A percentile compares a stretch with the other conserved stretches of the same genome.
Evolutionary conservation across 2,113 vertebrate species (phyloP).

Genomic region (Cairina moschata): DNA sequence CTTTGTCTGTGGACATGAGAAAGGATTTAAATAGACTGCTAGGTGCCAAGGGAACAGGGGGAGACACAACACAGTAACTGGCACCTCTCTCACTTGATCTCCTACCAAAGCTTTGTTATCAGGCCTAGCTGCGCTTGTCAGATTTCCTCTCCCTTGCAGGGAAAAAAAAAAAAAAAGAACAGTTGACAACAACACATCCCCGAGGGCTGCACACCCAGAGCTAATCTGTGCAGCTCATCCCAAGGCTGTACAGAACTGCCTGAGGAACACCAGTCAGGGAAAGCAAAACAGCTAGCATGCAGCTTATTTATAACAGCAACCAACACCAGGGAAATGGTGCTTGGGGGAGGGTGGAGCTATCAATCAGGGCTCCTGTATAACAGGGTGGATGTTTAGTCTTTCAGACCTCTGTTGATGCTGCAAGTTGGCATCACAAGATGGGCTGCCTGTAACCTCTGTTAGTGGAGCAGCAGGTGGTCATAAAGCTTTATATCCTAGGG

Average conservation of each 20-base stretch:
- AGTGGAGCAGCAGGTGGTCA: not conserved
- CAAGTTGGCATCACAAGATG: rapidly evolving
- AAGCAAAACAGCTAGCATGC: not conserved
- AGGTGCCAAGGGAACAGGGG: not conserved
- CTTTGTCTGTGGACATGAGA: not conserved
- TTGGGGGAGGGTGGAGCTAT: not conserved
- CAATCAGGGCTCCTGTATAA: not conserved
- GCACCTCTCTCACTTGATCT: not conserved
- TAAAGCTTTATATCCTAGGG: not conserved
- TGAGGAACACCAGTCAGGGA: not conserved
- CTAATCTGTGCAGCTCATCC: slow-evolving; percentile 35
- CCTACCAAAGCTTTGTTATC: slow-evolving; percentile 10
- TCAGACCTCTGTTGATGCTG: not conserved
- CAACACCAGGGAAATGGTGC: not conserved
- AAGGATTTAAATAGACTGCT: not conserved
- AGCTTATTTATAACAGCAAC: not conserved
- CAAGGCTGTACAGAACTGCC: not conserved
- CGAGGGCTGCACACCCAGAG: not conserved
- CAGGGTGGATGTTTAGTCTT: not conserved
- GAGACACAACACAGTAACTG: not conserved
- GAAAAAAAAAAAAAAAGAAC: not conserved
- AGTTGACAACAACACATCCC: slow-evolving; percentile 21
- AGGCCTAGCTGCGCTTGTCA: slow-evolving; percentile 14
- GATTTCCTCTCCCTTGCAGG: not conserved
- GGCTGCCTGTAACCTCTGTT: not conserved